Evolutionary conservation across 30 jellyfish, hydroid and myxozoan species (phyloP), one percentile per base, ranked within the genome.

Genomic region (Chrysaora quinquecirrha): DNA sequence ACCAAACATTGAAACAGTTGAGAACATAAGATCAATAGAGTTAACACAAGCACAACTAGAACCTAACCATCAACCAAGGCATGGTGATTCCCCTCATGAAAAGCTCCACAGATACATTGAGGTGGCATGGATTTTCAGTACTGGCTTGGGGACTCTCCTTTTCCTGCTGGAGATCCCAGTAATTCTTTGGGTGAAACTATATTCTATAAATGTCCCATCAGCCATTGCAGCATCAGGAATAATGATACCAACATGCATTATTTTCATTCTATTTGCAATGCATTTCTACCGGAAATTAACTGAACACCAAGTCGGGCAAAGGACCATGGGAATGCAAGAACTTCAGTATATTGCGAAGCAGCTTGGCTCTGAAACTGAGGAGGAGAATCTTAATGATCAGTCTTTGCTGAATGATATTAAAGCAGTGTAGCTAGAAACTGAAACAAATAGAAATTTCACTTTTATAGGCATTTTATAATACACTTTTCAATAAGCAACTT

Each of bases 51-150:
- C 38, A 9, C 58, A 82, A 18, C 71, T 46, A 1, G 87, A 35
- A 7, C 86, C 69, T 48, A n/a, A n/a, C n/a, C 29, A 33, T n/a
- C 9, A 83, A 38, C 71, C 86, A 33, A 31, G 52, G 18, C 90
- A 94, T 14, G 50, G 75, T 33, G 97, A 95, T 31, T 84, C 95
- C 20, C 99, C 99, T 0, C 97, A 95, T 58, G 88, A 76, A 38
- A 84, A 74, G 7, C 63, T 95, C 50, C 96, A 80, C 33, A 83
- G 85, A 62, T 95, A 95, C 48, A 72, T 95, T 50, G 96, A 84
- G 28, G 78, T 79, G 10, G 99, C 99, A 0, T 95, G 99, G 99
- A 89, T 95, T 29, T 95, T 95, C 83, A 95, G 99, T 78, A 95
- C 99, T n/a, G 99, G 99, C 19, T 61, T 95, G 65, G 99, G 99